Evolutionary conservation across 1,140 invertebrate genomes (phyloP).

Genomic region (Tenebrio molitor): DNA sequence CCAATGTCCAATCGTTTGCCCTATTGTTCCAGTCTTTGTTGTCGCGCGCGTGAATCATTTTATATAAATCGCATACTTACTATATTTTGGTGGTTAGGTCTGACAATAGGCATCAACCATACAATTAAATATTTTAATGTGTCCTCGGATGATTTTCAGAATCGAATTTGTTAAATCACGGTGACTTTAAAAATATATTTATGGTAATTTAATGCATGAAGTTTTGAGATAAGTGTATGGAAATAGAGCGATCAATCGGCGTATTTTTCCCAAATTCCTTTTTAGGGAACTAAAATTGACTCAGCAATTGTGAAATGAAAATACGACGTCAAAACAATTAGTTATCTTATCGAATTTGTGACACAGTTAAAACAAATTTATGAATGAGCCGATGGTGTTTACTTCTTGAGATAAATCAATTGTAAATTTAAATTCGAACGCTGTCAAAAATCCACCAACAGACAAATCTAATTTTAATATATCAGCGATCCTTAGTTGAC

Average conservation of each 20-base stretch:
- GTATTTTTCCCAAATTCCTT: too few relatives aligned
- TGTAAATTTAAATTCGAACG: constrained; percentile 14
- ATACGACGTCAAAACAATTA: too few relatives aligned
- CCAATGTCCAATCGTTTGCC: not conserved
- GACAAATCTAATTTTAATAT: constrained; percentile 13
- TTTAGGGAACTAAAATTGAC: too few relatives aligned
- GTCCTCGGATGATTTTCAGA: constrained; percentile 9
- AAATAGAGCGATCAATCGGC: too few relatives aligned
- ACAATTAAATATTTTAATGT: constrained; percentile 35
- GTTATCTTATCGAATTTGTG: too few relatives aligned
- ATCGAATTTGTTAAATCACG: constrained; percentile 20
- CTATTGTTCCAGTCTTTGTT: constrained; percentile 28
- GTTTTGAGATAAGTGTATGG: too few relatives aligned
- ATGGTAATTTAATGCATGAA: not conserved
- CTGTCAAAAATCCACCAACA: constrained; percentile 20
- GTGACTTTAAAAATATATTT: not conserved
- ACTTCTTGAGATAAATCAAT: too few relatives aligned
- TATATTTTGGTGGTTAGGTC: constrained; percentile 21
- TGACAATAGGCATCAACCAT: constrained; percentile 14
- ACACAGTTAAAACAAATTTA: too few relatives aligned
- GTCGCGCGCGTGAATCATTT: constrained; percentile 24
- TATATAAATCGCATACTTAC: constrained; percentile 8
- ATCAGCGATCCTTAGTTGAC: constrained; percentile 4
- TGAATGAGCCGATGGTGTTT: too few relatives aligned
- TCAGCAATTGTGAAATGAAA: too few relatives aligned